Evolutionary conservation across 2,888 invertebrate species (phyloP), one percentile per base, ranked within the genome.

Genomic region (Agriopis marginaria): DNA sequence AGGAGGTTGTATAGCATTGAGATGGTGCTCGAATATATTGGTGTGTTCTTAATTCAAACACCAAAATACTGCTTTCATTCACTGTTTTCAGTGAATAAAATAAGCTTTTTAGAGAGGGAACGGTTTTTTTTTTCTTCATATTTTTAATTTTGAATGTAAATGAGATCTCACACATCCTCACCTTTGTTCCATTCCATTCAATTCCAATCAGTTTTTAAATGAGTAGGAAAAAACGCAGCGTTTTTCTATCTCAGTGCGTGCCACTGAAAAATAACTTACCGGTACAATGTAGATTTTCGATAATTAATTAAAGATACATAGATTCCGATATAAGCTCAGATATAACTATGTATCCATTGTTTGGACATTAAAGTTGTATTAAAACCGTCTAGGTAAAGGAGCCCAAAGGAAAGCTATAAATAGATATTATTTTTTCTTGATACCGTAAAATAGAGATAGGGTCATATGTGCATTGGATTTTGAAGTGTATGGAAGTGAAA

Each of bases 201-300:
- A 32, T 32, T 32, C 32, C 32, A 32, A 5, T 32, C 32, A 32
- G 32, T 32, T 32, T 32, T 32, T 32, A 32, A 32, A 4, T 3
- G 5, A 32, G 32, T 32, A 5, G 3, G 0, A 60, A 62, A 62
- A 68, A 64, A 42, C 62, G 68, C 61, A n/a, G 49, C 68, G 66
- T 64, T 49, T 65, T 42, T 10, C 14, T 9, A 1, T 11, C 63
- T 45, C 53, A 40, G 66, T 73, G 70, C 59, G 68, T 66, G 11
- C 1, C 51, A 39, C 50, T 49, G 32, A 45, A 10, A 72, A 73
- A 65, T 50, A 53, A 42, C 44, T 58, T 50, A 50, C 50, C 44
- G 12, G 14, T 50, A 45, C n/a, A n/a, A 45, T 70, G 67, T 73
- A 68, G 70, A 73, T 73, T 68, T 14, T 54, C 39, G 63, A 53